Conservation (phyloP, 1,140 invertebrate genomes). For the Tribolium madens region DNA sequence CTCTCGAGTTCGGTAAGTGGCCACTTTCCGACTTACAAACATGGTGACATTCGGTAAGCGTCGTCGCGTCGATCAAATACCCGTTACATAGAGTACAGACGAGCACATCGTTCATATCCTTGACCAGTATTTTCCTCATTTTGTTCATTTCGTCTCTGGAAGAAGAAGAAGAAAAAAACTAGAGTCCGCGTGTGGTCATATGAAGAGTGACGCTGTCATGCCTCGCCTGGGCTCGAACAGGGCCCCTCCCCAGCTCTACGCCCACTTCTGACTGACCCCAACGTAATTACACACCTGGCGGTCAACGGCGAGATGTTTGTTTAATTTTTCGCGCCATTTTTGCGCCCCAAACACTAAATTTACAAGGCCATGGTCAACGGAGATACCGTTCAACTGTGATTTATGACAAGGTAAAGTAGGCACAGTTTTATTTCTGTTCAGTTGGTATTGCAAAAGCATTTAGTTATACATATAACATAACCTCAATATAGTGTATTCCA, state of each 20-base stretch:
- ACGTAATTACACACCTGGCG: slow-evolving; percentile 30
- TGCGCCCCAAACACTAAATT: neutral
- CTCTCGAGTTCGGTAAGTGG: neutral
- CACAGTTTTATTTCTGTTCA: no score
- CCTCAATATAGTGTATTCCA: no score
- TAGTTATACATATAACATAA: no score
- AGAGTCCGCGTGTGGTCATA: neutral
- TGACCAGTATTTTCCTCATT: slow-evolving; percentile 59
- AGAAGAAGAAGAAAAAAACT: neutral
- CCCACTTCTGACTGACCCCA: slow-evolving; percentile 43
- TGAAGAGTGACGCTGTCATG: slow-evolving; percentile 26
- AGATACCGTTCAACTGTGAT: no score
- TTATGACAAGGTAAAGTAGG: no score
- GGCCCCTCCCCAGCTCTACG: slow-evolving; percentile 39
- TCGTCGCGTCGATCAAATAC: slow-evolving; percentile 85
- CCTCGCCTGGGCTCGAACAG: slow-evolving; percentile 27
- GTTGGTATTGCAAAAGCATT: no score
- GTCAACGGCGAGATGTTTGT: neutral
- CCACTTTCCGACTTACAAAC: slow-evolving; percentile 74
- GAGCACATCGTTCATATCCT: slow-evolving; percentile 78
- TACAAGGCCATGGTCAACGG: no score
- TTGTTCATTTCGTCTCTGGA: slow-evolving; percentile 47
- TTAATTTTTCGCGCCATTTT: no score
- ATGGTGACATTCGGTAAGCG: slow-evolving; percentile 85
- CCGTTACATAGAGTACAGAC: slow-evolving; percentile 82